Percentiles rank a stretch among this genome's conserved stretches.
These are phyloP conservation scores for Drosophila busckii DNA, from an alignment of 1,140 invertebrate species.

Conservation along the genomic window DNA sequence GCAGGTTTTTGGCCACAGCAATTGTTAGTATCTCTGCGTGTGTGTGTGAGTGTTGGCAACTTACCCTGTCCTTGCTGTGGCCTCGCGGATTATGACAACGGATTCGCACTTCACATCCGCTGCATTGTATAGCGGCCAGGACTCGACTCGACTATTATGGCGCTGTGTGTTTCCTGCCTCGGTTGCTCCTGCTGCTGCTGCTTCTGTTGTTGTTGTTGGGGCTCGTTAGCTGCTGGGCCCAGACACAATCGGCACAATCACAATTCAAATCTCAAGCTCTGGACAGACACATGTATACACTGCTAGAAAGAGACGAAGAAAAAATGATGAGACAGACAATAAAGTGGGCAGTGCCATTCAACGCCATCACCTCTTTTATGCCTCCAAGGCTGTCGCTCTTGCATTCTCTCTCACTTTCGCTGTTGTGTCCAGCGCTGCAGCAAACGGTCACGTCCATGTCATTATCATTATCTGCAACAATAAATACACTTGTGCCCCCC, in stretches of 20 bases:
- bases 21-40: slow-evolving; percentile 15
- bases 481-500: too few species aligned
- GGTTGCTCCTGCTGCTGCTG: background rate
- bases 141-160: slow-evolving; percentile 27
- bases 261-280: too few species aligned
- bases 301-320: background rate
- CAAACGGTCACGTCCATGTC: slow-evolving; percentile 25
- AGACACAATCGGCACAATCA: background rate
- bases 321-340: slow-evolving; percentile 14
- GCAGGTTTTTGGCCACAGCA: slow-evolving; percentile 8
- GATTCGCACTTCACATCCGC: slow-evolving; percentile 24
- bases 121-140: slow-evolving; percentile 23
- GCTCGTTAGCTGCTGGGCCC: slow-evolving; percentile 6
- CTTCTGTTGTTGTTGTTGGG: background rate
- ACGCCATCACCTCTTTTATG: slow-evolving; percentile 12
- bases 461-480: slow-evolving; percentile 23
- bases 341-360: slow-evolving; percentile 13
- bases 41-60: background rate
- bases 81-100: slow-evolving; percentile 19
- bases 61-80: background rate
- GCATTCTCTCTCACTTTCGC: background rate
- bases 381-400: slow-evolving; percentile 2
- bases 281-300: background rate
- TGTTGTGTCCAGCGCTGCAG: too few species aligned
- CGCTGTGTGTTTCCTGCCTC: slow-evolving; percentile 29